Conservation (phyloP, 2,888 invertebrate species). For the Metacarcinus magister region DNA sequence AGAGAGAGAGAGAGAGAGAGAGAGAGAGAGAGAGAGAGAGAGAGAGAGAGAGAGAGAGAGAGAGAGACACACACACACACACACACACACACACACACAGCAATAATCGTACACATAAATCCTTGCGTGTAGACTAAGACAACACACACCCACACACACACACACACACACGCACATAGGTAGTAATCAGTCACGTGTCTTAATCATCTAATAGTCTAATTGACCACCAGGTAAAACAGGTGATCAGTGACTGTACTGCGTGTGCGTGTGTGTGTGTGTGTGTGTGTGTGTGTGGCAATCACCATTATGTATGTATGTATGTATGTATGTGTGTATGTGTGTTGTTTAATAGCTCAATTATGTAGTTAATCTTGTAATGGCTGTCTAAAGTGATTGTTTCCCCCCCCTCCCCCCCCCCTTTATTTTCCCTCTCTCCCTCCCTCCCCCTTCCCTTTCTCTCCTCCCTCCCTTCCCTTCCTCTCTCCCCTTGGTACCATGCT, state of each 20-base stretch:
- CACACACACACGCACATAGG: background rate
- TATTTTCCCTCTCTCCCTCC: background rate
- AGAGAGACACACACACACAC: background rate
- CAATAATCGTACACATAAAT: background rate
- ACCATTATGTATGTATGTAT: constrained; percentile 10
- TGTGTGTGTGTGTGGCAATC: constrained; percentile 6
- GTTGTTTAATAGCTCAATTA: constrained; percentile 10
- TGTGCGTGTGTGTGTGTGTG: constrained; percentile 44
- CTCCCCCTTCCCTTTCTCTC: background rate
- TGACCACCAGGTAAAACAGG: background rate
- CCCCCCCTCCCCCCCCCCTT: background rate
- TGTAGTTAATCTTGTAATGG: constrained; percentile 14
- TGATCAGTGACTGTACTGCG: background rate
- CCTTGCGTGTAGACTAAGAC: background rate
- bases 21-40: background rate
- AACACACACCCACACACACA: background rate
- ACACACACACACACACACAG: constrained; percentile 14
- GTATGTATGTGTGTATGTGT: constrained; percentile 1
- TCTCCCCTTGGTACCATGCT: background rate
- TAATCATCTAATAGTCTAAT: constrained; percentile 11
- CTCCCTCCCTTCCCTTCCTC: background rate
- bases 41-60: constrained; percentile 37
- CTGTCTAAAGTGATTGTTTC: background rate
- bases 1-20: background rate
- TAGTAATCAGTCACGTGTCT: background rate